A percentile compares a stretch with the other conserved stretches of the same genome.
phyloP scores from a whole-genome alignment of 2,113 vertebrate species.

The Chrysochloris asiatica region DNA sequence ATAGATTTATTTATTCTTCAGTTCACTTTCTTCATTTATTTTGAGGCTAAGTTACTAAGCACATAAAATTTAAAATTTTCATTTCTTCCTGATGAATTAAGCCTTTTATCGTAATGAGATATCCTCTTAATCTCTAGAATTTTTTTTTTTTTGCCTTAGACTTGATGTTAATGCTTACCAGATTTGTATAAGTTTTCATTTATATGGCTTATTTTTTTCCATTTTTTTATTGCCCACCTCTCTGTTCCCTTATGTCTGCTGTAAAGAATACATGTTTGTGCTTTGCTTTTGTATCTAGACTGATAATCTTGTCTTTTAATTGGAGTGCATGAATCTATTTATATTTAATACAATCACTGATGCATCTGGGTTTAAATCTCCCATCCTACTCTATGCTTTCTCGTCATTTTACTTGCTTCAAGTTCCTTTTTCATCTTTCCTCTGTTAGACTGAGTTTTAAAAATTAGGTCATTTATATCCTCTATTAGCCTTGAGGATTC shows the following conservation, averaged over 20 bases:
- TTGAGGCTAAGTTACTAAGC: slow-evolving; percentile 44
- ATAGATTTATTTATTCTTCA: slow-evolving; percentile 42
- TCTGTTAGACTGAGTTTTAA: not conserved
- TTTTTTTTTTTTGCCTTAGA: not conserved
- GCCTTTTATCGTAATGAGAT: slow-evolving; percentile 20
- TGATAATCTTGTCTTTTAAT: not conserved
- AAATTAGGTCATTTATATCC: not conserved
- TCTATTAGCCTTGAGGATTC: not conserved
- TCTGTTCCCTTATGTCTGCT: not conserved
- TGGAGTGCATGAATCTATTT: not conserved
- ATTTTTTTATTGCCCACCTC: not conserved
- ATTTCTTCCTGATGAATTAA: slow-evolving; percentile 19
- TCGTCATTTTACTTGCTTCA: not conserved
- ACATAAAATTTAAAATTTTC: not conserved
- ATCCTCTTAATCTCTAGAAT: not conserved
- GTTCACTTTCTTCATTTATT: slow-evolving; percentile 27
- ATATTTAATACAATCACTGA: not conserved
- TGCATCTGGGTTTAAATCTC: not conserved
- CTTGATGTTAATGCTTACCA: not conserved
- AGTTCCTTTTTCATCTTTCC: not conserved
- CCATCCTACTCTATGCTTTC: not conserved
- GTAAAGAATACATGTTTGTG: not conserved
- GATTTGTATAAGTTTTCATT: not conserved
- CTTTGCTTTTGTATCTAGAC: not conserved
- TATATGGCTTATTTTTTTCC: not conserved